These are phyloP conservation scores for Carterocephalus palaemon DNA, from an alignment of 2,888 invertebrate genomes.

Conservation along the genomic window DNA sequence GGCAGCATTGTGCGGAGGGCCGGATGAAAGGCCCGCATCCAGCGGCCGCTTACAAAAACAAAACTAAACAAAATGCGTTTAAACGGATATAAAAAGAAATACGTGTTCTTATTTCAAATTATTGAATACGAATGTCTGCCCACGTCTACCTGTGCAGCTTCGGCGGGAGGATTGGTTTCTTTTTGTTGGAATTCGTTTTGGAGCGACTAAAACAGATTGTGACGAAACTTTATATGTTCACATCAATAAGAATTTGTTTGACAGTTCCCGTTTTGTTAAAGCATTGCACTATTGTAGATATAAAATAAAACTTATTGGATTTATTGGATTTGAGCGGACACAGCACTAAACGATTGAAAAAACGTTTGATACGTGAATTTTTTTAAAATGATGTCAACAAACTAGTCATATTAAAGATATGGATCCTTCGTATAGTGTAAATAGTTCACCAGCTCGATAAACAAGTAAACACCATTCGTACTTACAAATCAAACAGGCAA, in stretches of 20 bases:
- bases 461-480: slow-evolving; percentile 77
- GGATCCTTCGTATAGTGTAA: slow-evolving; percentile 51
- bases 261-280: slow-evolving; percentile 28
- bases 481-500: slow-evolving; percentile 75
- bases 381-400: slow-evolving; percentile 62
- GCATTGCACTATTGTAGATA: slow-evolving; percentile 5
- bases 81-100: slow-evolving; percentile 77
- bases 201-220: slow-evolving; percentile 57
- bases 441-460: slow-evolving; percentile 70
- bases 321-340: no score
- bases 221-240: slow-evolving; percentile 43
- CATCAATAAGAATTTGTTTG: slow-evolving; percentile 17
- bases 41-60: slow-evolving; percentile 70
- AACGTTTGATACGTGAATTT: no score
- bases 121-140: slow-evolving; percentile 75
- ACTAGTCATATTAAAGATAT: slow-evolving; percentile 62
- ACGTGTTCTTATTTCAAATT: slow-evolving; percentile 76
- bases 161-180: slow-evolving; percentile 35
- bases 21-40: slow-evolving; percentile 75
- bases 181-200: slow-evolving; percentile 63
- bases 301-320: neutral
- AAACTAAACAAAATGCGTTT: slow-evolving; percentile 77
- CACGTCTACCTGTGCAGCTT: slow-evolving; percentile 68
- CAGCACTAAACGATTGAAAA: no score
- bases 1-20: slow-evolving; percentile 74